These are phyloP conservation scores for Urocyon cinereoargenteus DNA, from an alignment of 2,797 vertebrate genomes.

Conservation along the genomic window DNA sequence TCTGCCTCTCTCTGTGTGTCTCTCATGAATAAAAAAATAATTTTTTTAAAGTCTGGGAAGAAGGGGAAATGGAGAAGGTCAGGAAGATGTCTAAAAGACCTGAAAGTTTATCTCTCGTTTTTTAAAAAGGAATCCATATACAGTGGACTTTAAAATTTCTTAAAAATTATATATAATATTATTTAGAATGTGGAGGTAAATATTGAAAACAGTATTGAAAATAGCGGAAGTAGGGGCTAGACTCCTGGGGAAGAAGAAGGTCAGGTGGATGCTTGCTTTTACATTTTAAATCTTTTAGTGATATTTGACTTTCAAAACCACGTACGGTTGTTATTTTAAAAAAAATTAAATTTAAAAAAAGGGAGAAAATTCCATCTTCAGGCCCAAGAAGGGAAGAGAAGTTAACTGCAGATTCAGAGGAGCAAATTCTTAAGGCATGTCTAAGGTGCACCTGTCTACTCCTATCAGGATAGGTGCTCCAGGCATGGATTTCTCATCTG, in stretches of 20 bases:
- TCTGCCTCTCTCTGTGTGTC: too few species aligned
- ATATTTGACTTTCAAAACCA: neutral
- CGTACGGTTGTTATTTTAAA: neutral
- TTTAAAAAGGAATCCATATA: neutral
- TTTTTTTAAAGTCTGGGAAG: neutral
- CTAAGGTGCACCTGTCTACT: neutral
- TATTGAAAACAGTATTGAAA: neutral
- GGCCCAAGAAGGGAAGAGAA: too few species aligned
- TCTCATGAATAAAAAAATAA: too few species aligned
- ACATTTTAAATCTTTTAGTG: neutral
- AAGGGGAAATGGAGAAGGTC: too few species aligned
- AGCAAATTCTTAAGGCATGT: neutral
- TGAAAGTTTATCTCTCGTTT: neutral
- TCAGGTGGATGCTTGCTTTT: neutral
- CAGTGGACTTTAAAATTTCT: neutral
- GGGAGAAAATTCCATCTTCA: neutral
- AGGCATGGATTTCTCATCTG: rapidly evolving
- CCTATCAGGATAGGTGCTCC: neutral
- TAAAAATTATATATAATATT: neutral
- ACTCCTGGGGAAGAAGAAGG: neutral
- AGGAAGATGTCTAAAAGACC: neutral
- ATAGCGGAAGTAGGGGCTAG: neutral
- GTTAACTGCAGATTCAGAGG: neutral
- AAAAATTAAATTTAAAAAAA: neutral
- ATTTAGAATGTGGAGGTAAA: neutral